A percentile compares a stretch with the other conserved stretches of the same genome.
phyloP scores from a whole-genome alignment of 2,888 invertebrate species.

The Sinodicranocentrus sp. region DNA sequence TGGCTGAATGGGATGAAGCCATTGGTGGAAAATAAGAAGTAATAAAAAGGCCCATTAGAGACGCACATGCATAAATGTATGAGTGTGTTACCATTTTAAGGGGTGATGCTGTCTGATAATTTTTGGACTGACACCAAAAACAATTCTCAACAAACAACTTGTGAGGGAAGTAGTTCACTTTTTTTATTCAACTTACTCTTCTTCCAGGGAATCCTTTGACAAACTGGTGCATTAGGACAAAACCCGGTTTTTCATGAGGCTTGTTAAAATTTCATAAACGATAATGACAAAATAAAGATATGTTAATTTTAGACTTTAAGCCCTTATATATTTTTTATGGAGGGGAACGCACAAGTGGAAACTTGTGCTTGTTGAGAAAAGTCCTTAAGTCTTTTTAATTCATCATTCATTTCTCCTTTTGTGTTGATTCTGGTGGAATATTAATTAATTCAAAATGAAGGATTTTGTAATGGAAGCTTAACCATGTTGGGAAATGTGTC shows the following conservation, averaged over 20 bases:
- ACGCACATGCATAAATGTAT: slow-evolving; percentile 20
- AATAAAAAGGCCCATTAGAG: too few relatives aligned
- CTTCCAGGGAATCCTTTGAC: background rate
- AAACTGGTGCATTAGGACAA: background rate
- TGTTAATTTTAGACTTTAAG: background rate
- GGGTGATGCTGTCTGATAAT: slow-evolving; percentile 19
- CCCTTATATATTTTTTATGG: background rate
- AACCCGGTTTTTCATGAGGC: background rate
- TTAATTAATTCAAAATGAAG: too few relatives aligned
- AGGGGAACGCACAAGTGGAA: background rate
- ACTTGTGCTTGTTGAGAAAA: too few relatives aligned
- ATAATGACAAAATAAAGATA: slow-evolving; percentile 8
- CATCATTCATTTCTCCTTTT: too few relatives aligned
- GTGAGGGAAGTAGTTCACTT: background rate
- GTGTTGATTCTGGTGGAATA: too few relatives aligned
- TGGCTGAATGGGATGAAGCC: too few relatives aligned
- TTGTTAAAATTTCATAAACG: slow-evolving; percentile 9
- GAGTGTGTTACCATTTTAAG: slow-evolving; percentile 16
- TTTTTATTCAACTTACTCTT: background rate
- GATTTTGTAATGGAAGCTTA: too few relatives aligned
- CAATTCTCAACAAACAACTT: slow-evolving; percentile 15
- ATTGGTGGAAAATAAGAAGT: background rate
- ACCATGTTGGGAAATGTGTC: too few relatives aligned
- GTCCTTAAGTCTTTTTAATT: too few relatives aligned
- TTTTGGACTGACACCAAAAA: slow-evolving; percentile 22